Evolutionary conservation across 2,888 invertebrate genomes (phyloP), one percentile per base, ranked within the genome.

Genomic region (Erebia ligea): DNA sequence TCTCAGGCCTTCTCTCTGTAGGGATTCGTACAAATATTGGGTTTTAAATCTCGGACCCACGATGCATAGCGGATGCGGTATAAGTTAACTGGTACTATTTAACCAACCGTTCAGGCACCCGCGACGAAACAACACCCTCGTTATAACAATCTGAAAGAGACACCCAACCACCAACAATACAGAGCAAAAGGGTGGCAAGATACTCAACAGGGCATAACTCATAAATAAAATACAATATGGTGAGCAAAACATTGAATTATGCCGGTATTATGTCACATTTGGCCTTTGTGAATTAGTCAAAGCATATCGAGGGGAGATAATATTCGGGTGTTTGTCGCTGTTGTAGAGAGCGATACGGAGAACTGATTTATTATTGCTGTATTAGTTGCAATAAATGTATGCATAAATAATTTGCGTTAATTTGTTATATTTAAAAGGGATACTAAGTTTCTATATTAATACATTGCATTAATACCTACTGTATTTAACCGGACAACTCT

Each of bases 171-270:
- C 68, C 68, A 57, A 58, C 69, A 52, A 61, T 69, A 71, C 68
- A 65, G 79, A 71, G 76, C 76, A 78, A 89, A 81, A 85, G 85
- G 81, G 89, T 85, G 73, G 76, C 73, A 77, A 56, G 68, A 83
- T 78, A 85, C 79, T 86, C 88, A 86, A 85, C 88, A 82, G 87
- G 79, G 88, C 91, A 92, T 93, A 90, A 92, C 92, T 92, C 92
- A 93, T 94, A 94, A 94, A 94, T 94, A 93, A 93, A 93, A 90
- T 91, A 93, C 92, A 94, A 94, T 94, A 94, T 94, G 93, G 94
- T 93, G 93, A 93, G 92, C 93, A 93, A 92, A 94, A 94, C 93
- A 93, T 92, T 93, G 92, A 92, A 93, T 93, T 93, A 92, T 93
- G 91, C 89, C 79, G 90, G 91, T 92, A 93, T 93, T 93, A 93